Conservation (phyloP, 2,888 invertebrate genomes). For the Rhimphoctona megacephalus region DNA sequence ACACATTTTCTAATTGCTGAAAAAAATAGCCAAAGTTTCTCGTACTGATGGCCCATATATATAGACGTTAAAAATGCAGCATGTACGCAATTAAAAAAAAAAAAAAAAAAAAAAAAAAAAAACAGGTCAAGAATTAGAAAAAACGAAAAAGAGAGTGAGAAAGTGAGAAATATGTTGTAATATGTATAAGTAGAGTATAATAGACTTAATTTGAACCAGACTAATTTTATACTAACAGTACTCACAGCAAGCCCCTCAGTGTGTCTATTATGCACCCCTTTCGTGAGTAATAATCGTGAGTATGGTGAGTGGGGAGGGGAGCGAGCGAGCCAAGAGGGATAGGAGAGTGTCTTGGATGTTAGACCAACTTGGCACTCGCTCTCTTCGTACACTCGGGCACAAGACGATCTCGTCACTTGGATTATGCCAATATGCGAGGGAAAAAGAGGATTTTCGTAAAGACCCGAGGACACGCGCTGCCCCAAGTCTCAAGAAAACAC, state of each 20-base stretch:
- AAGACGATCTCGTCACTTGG: constrained; percentile 69
- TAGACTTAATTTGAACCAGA: constrained; percentile 69
- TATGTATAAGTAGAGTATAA: constrained; percentile 37
- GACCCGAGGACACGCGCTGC: constrained; percentile 67
- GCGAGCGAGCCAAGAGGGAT: constrained; percentile 68
- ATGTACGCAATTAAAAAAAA: constrained; percentile 15
- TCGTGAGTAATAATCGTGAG: constrained; percentile 71
- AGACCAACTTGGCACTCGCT: constrained; percentile 65
- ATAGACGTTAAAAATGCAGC: background rate
- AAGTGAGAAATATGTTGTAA: constrained; percentile 15
- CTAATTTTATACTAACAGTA: constrained; percentile 82
- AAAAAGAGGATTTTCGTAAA: constrained; percentile 69
- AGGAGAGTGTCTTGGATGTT: constrained; percentile 54
- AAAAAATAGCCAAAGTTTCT: background rate
- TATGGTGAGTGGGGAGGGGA: constrained; percentile 69
- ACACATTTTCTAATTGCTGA: background rate
- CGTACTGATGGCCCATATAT: background rate
- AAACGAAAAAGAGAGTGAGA: background rate
- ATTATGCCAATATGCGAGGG: constrained; percentile 69
- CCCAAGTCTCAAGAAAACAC: constrained; percentile 68
- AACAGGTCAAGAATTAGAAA: background rate
- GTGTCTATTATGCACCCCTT: constrained; percentile 82
- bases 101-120: constrained; percentile 1
- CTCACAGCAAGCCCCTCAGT: constrained; percentile 85
- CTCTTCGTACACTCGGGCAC: constrained; percentile 68